phyloP scores from a whole-genome alignment of 2,888 invertebrate genomes.

The Acronicta leporina region DNA sequence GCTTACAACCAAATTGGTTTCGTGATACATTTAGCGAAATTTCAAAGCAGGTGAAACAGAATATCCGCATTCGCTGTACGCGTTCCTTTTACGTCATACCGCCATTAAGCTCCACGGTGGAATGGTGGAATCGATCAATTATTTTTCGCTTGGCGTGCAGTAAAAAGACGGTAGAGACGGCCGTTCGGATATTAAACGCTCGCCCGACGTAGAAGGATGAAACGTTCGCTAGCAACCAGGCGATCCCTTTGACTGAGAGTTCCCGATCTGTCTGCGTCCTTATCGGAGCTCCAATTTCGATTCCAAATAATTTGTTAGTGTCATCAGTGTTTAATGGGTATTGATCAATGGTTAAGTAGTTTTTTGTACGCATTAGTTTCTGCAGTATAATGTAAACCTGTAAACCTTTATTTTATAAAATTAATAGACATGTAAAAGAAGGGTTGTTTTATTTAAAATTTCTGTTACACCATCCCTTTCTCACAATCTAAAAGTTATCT shows the following conservation, averaged over 20 bases:
- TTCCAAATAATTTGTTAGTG: constrained; percentile 63
- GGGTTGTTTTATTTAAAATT: neutral
- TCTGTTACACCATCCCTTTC: too few relatives aligned
- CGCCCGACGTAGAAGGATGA: constrained; percentile 70
- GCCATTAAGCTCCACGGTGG: constrained; percentile 72
- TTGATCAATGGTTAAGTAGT: constrained; percentile 42
- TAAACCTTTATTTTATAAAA: too few relatives aligned
- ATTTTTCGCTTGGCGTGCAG: constrained; percentile 80
- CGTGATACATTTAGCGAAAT: constrained; percentile 53
- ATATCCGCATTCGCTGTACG: constrained; percentile 52
- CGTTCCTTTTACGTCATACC: constrained; percentile 75
- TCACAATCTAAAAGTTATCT: too few relatives aligned
- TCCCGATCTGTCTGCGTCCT: constrained; percentile 78
- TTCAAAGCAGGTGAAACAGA: constrained; percentile 61
- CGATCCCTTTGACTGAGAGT: constrained; percentile 81
- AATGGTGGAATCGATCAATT: constrained; percentile 84
- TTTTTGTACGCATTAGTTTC: neutral
- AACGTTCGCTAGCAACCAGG: constrained; percentile 64
- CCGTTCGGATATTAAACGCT: constrained; percentile 84
- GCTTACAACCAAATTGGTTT: constrained; percentile 49
- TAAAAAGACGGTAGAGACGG: constrained; percentile 82
- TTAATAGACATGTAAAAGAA: too few relatives aligned
- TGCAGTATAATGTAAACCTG: neutral
- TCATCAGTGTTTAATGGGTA: constrained; percentile 51
- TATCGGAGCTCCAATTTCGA: constrained; percentile 75